A percentile compares a stretch with the other conserved stretches of the same genome.
Conservation (phyloP, 2,797 vertebrate genomes). For the Percopsis omiscomaycus region DNA sequence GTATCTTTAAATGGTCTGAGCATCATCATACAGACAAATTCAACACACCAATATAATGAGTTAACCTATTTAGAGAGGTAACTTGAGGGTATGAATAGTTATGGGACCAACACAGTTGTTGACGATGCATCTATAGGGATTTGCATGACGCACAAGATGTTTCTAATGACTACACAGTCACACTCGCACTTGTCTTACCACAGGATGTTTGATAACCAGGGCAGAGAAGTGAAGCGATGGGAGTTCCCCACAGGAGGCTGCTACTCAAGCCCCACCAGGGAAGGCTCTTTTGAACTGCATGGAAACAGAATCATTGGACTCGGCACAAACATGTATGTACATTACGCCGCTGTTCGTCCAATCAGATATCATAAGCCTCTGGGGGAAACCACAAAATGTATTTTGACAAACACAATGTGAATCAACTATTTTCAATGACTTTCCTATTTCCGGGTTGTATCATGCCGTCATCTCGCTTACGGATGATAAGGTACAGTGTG, state of each 20-base stretch:
- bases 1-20: too few relatives aligned
- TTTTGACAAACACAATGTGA: not conserved
- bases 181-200: slow-evolving; percentile 15
- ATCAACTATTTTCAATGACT: not conserved
- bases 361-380: not conserved
- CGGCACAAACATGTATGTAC: slow-evolving; percentile 88
- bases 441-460: not conserved
- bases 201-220: slow-evolving; percentile 82
- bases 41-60: too few relatives aligned
- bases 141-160: too few relatives aligned
- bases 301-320: slow-evolving; percentile 87
- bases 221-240: slow-evolving; percentile 77
- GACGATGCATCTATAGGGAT: too few relatives aligned
- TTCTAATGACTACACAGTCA: not conserved
- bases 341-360: not conserved
- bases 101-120: too few relatives aligned
- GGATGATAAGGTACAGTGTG: slow-evolving; percentile 79
- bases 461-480: slow-evolving; percentile 12
- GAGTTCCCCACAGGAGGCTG: slow-evolving; percentile 81
- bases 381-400: not conserved
- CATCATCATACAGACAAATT: too few relatives aligned
- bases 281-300: slow-evolving; percentile 86
- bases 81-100: too few relatives aligned
- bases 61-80: too few relatives aligned
- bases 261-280: slow-evolving; percentile 75